Evolutionary conservation across 2,888 invertebrate species (phyloP).

Genomic region (Steinernema carpocapsae): DNA sequence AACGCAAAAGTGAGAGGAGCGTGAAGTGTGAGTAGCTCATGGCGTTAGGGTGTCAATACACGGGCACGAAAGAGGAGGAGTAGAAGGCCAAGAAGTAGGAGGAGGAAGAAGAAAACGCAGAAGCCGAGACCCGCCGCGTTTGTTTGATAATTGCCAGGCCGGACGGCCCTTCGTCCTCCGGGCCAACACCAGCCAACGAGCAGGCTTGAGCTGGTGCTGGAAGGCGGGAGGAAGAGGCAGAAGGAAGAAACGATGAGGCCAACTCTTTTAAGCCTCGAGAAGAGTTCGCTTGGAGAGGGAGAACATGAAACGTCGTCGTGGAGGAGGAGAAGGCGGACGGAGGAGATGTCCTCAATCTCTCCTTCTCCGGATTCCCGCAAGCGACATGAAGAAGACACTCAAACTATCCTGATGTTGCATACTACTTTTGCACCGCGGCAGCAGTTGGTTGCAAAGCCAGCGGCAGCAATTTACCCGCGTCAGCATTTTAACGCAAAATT

Average conservation of each 20-base stretch:
- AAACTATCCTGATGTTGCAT: not conserved
- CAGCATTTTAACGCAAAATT: too few species aligned
- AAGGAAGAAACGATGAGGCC: not conserved
- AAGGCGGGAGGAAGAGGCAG: too few species aligned
- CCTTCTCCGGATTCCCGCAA: not conserved
- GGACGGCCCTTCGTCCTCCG: slow-evolving; percentile 8
- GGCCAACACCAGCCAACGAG: not conserved
- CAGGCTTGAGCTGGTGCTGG: too few species aligned
- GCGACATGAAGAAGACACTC: not conserved
- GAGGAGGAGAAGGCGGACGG: not conserved
- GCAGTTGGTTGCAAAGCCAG: too few species aligned
- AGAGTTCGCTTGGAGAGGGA: not conserved
- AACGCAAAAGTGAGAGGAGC: slow-evolving; percentile 15
- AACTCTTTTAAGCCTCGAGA: not conserved
- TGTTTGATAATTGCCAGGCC: slow-evolving; percentile 10
- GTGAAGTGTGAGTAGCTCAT: slow-evolving; percentile 1
- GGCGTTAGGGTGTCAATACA: slow-evolving; percentile 22
- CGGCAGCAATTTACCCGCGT: too few species aligned
- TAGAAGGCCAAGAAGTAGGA: not conserved
- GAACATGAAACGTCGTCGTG: not conserved
- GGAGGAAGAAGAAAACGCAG: slow-evolving; percentile 25
- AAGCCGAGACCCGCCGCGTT: slow-evolving; percentile 26
- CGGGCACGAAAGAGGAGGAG: not conserved
- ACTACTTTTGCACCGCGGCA: too few species aligned
- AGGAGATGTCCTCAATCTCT: slow-evolving; percentile 11